Conservation (phyloP, 2,888 invertebrate species). For the Drosophila monieri region DNA sequence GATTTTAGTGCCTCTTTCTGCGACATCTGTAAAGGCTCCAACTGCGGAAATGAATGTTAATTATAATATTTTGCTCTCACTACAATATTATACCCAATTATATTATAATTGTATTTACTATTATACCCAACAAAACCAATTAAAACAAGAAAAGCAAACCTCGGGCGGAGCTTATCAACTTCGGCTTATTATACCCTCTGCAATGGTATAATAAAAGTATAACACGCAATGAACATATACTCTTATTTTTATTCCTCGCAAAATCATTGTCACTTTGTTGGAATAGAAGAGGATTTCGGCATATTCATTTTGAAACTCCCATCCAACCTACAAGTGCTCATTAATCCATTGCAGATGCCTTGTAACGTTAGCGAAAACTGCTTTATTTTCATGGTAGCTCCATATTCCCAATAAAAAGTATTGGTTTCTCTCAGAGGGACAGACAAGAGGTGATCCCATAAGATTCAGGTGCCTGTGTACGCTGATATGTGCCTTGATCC, state of each 20-base stretch:
- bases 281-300: conserved; percentile 21
- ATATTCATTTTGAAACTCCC: conserved; percentile 47
- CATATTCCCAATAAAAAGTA: conserved; percentile 1
- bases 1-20: conserved; percentile 87
- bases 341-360: neutral
- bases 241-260: no score
- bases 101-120: no score
- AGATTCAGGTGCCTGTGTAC: neutral
- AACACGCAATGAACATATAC: no score
- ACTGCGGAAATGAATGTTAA: conserved; percentile 82
- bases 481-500: no score
- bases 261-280: no score
- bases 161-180: no score
- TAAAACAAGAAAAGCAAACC: no score
- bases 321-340: neutral
- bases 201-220: no score
- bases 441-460: conserved; percentile 7
- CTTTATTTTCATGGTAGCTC: neutral
- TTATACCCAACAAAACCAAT: no score
- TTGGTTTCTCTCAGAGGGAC: conserved; percentile 3
- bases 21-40: conserved; percentile 91
- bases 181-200: no score
- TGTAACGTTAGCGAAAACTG: neutral
- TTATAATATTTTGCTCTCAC: neutral
- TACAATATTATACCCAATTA: no score